Evolutionary conservation across 2,113 vertebrate species (phyloP), one percentile per base, ranked within the genome.

Genomic region (Lethenteron reissneri): DNA sequence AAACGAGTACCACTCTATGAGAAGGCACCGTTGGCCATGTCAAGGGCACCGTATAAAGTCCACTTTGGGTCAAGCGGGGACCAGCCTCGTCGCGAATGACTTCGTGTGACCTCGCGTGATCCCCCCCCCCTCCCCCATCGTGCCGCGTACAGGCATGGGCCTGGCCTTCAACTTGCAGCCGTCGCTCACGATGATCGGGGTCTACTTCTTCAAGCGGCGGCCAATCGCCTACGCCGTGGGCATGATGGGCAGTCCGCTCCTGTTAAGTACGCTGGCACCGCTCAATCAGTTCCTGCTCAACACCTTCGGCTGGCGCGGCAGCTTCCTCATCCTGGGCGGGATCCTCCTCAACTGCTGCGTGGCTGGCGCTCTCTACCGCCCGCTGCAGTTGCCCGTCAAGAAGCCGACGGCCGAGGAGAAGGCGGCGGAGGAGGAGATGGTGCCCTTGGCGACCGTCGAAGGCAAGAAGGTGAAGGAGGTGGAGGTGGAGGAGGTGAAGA

Each of bases 131-230:
- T 3, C 41, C 41, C 41, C 41, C 41, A 41, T 41, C 41, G 6
- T 41, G 41, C 41, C 41, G 41, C 41, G 41, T 75, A 11, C 77
- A 89, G 87, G 86, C 70, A 80, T 81, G 1, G 85, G 84, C 72
- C 83, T 88, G 70, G 80, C 83, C 75, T 82, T 87, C 74, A 88
- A 88, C 79, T 85, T 90, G 58, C 85, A 87, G 25, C 81, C 85
- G 2, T 88, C 85, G 8, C 81, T 88, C 77, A 88, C 84, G 75
- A 86, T 89, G 73, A 83, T 87, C 76, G 85, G 83, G 72, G 86
- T 85, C 79, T 86, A 86, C 75, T 90, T 88, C 74, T 58, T 81
- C 73, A 81, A 77, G 74, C 84, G 73, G 75, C 85, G 86, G 70
- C 83, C 84, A 14, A 73, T 86, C 0, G 84, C 83, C 0, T 86